phyloP scores from a whole-genome alignment of 2,113 vertebrate species.

The Scytalopus superciliaris region DNA sequence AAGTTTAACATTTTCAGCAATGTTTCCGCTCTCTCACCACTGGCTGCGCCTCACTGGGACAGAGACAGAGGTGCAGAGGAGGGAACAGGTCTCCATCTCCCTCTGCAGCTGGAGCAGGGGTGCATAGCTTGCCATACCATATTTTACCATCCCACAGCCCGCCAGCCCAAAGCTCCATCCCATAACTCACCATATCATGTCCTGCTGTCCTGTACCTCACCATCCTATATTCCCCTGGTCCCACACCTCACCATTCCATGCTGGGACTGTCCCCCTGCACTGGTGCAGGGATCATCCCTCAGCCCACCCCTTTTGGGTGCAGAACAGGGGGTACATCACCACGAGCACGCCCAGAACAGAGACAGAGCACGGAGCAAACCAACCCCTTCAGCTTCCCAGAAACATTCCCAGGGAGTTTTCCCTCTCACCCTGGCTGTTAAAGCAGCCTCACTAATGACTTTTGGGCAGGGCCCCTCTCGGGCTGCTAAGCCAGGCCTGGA shows the following conservation, averaged over 20 bases:
- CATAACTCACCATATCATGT: fast-evolving
- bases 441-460: conserved; percentile 18
- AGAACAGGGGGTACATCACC: neutral
- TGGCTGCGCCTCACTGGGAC: fast-evolving
- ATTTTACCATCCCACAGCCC: too few species aligned
- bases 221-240: too few species aligned
- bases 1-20: neutral
- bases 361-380: fast-evolving
- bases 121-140: too few species aligned
- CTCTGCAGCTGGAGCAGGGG: fast-evolving
- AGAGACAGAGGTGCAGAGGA: neutral
- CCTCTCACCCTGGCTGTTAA: neutral
- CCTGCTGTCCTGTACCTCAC: too few species aligned
- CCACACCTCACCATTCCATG: neutral
- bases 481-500: neutral
- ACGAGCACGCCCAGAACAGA: fast-evolving
- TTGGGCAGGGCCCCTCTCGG: conserved; percentile 6
- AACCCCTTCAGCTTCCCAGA: neutral
- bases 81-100: neutral
- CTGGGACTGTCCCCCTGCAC: neutral
- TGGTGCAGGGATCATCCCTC: fast-evolving
- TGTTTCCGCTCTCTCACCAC: neutral
- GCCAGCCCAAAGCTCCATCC: neutral
- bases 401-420: neutral
- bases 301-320: fast-evolving